These are phyloP conservation scores for Montipora efflorescens DNA, from an alignment of 64 coral and sea anemone species.

Conservation along the genomic window DNA sequence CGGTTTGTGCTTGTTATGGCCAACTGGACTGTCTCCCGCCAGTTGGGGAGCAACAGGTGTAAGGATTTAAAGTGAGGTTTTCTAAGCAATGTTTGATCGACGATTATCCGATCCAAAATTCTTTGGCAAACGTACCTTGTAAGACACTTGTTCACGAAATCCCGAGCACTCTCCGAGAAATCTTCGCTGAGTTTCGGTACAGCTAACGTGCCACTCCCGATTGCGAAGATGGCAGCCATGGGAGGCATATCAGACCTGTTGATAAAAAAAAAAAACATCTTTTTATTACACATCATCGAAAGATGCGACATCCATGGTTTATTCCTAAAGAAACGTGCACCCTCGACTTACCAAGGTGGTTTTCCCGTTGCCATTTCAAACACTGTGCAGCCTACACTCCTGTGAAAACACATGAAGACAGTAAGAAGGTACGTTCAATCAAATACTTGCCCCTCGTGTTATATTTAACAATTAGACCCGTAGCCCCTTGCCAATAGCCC, in stretches of 20 bases:
- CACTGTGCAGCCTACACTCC: constrained; percentile 97
- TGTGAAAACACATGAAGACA: constrained; percentile 21
- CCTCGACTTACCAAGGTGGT: constrained; percentile 85
- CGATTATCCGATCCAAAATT: neutral
- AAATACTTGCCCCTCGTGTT: neutral
- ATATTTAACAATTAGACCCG: too few species aligned
- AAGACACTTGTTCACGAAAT: constrained; percentile 73
- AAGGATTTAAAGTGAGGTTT: too few species aligned
- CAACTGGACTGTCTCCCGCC: too few species aligned
- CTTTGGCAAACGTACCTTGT: constrained; percentile 63
- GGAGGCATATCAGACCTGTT: constrained; percentile 83
- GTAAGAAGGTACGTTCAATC: neutral
- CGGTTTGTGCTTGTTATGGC: too few species aligned
- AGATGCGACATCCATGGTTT: neutral
- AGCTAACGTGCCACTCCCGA: constrained; percentile 77
- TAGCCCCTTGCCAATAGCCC: too few species aligned
- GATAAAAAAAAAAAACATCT: neutral
- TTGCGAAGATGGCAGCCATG: constrained; percentile 90
- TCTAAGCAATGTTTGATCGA: too few species aligned
- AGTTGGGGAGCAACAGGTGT: too few species aligned
- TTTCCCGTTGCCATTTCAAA: constrained; percentile 96
- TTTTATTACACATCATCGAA: neutral
- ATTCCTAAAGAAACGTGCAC: neutral
- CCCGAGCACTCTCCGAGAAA: constrained; percentile 71
- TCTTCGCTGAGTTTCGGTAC: constrained; percentile 73